These are phyloP conservation scores for Phrynosoma platyrhinos DNA, from an alignment of 2,113 vertebrate genomes.

Conservation along the genomic window DNA sequence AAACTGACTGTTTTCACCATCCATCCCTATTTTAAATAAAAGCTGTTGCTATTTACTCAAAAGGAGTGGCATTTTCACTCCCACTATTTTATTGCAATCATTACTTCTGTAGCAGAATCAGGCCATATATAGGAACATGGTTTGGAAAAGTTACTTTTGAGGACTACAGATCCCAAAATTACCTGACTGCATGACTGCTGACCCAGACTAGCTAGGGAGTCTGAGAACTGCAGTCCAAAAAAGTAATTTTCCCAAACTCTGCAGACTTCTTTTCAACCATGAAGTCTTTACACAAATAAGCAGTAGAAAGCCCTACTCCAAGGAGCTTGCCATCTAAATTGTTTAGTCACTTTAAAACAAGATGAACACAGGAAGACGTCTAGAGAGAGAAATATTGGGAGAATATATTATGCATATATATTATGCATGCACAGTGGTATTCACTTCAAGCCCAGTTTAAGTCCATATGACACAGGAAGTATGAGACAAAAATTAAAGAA, in stretches of 20 bases:
- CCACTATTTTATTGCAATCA: neutral
- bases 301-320: neutral
- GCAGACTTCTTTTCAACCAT: no score
- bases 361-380: neutral
- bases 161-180: no score
- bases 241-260: no score
- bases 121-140: no score
- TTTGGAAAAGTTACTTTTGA: no score
- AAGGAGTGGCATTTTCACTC: neutral
- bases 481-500: neutral
- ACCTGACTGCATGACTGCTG: no score
- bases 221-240: neutral
- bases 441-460: neutral
- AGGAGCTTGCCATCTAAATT: neutral
- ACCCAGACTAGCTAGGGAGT: no score
- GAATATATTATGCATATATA: neutral
- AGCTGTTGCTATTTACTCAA: neutral
- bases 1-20: no score
- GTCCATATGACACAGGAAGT: neutral
- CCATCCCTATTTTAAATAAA: no score
- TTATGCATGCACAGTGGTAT: neutral
- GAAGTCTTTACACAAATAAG: neutral
- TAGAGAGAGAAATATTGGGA: neutral
- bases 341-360: neutral
- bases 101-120: neutral